These are phyloP conservation scores for Oreonectes daqikongensis DNA, from an alignment of 2,797 vertebrate genomes.

Conservation along the genomic window DNA sequence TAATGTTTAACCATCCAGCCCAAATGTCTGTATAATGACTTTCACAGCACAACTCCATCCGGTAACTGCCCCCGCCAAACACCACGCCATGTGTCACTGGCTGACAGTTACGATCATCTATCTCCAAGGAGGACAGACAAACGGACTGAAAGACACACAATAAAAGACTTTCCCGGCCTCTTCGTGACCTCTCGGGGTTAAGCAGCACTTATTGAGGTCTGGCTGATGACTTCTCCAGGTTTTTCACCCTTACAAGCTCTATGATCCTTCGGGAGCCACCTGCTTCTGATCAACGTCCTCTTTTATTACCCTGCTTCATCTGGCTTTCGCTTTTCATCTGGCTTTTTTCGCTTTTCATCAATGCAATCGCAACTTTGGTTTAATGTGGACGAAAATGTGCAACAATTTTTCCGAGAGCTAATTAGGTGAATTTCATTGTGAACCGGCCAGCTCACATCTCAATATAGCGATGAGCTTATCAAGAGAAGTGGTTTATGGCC, in stretches of 20 bases:
- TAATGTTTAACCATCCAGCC: constrained; percentile 63
- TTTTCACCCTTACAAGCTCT: constrained; percentile 43
- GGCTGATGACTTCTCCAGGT: constrained; percentile 56
- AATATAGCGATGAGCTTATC: neutral
- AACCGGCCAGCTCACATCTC: neutral
- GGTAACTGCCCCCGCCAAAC: constrained; percentile 53
- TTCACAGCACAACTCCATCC: constrained; percentile 59
- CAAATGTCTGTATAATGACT: constrained; percentile 66
- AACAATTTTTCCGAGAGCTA: neutral
- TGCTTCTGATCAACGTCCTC: constrained; percentile 42
- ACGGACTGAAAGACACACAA: constrained; percentile 49
- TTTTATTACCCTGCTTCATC: constrained; percentile 36
- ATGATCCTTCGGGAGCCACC: constrained; percentile 48
- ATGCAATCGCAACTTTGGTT: neutral
- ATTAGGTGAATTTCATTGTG: neutral
- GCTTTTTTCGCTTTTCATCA: constrained; percentile 22
- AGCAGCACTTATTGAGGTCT: constrained; percentile 46
- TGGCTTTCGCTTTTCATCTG: constrained; percentile 45
- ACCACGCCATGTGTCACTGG: constrained; percentile 58
- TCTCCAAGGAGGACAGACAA: constrained; percentile 43
- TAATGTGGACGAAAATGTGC: neutral
- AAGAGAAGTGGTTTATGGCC: neutral
- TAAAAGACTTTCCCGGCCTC: constrained; percentile 21
- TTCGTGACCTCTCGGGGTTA: constrained; percentile 44
- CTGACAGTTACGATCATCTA: constrained; percentile 56